Evolutionary conservation across 2,113 vertebrate species (phyloP), one percentile per base, ranked within the genome.

Genomic region (Condylura cristata): DNA sequence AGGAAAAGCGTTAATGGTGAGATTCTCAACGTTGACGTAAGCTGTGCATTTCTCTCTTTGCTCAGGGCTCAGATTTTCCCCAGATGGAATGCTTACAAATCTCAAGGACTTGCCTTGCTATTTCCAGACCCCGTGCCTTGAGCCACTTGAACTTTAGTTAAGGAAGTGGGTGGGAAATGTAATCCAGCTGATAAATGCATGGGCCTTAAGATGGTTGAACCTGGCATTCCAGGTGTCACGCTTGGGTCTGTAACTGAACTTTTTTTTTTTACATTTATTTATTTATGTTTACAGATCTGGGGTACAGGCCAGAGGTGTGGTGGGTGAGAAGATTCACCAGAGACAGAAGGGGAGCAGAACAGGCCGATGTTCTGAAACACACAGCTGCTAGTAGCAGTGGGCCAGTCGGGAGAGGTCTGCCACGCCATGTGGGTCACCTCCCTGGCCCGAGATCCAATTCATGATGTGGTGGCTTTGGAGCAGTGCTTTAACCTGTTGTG

Each of bases 121-220:
- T 96, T 96, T 93, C 63, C 74, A 70, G 96, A 92, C n/a, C 41
- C 65, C 56, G 89, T 26, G 86, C n/a, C 28, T 3, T 34, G 61
- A 95, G 94, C 84, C 93, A 71, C 58, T 91, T 97, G 95, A 97
- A 89, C 93, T 97, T 96, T 94, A 76, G 71, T 66, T 83, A 91
- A 85, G 75, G 39, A n/a, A 74, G 65, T 76, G 86, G 84, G 44
- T 84, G 30, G 46, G 46, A 20, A 32, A 58, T 75, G 41, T 89
- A 94, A 96, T 95, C 94, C 66, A 30, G 82, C 75, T 8, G 56
- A 76, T 84, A 60, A 85, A 86, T 8, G 37, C 60, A 53, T 74
- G 86, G 53, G 60, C 74, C 81, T 94, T 93, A 14, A 87, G 86
- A 60, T 51, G 81, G 22, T 17, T 65, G 86, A 72, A 56, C 60